Percentiles rank a stretch among this genome's conserved stretches.
phyloP scores from a whole-genome alignment of 2,797 vertebrate genomes.

The Gymnothorax reevesii region DNA sequence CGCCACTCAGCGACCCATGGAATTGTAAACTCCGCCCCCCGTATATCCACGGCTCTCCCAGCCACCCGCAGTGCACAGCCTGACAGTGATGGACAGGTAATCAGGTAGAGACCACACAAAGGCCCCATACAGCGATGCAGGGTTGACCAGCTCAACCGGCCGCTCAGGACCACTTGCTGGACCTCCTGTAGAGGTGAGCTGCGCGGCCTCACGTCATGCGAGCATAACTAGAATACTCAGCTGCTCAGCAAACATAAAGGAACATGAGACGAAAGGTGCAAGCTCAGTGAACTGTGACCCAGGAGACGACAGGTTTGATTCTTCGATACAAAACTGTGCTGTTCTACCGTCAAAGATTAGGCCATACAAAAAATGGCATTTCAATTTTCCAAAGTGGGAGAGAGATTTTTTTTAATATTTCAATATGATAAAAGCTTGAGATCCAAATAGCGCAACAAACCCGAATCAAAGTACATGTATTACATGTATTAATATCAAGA shows the following conservation, averaged over 20 bases:
- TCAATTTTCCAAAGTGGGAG: too few relatives aligned
- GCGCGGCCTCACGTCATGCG: background rate
- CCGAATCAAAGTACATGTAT: too few relatives aligned
- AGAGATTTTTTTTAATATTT: too few relatives aligned
- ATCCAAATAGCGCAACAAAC: too few relatives aligned
- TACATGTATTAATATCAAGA: too few relatives aligned
- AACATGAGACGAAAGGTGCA: background rate
- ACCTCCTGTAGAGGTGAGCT: background rate
- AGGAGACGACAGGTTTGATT: background rate
- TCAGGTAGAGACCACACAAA: conserved; percentile 56
- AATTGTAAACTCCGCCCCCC: conserved; percentile 43
- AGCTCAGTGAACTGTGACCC: background rate
- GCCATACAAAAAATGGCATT: too few relatives aligned
- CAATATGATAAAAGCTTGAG: too few relatives aligned
- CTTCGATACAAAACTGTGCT: background rate
- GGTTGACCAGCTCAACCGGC: conserved; percentile 3
- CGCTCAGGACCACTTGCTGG: background rate
- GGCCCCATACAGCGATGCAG: conserved; percentile 55
- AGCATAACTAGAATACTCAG: background rate
- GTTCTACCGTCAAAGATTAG: background rate
- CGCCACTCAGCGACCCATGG: conserved; percentile 70
- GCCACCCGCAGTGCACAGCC: conserved; percentile 14
- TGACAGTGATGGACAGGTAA: conserved; percentile 60
- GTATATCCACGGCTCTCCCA: background rate
- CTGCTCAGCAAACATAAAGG: background rate